Base-by-base conservation (phyloP, 2,113 vertebrate species). In the Atlantisia rogersi region DNA sequence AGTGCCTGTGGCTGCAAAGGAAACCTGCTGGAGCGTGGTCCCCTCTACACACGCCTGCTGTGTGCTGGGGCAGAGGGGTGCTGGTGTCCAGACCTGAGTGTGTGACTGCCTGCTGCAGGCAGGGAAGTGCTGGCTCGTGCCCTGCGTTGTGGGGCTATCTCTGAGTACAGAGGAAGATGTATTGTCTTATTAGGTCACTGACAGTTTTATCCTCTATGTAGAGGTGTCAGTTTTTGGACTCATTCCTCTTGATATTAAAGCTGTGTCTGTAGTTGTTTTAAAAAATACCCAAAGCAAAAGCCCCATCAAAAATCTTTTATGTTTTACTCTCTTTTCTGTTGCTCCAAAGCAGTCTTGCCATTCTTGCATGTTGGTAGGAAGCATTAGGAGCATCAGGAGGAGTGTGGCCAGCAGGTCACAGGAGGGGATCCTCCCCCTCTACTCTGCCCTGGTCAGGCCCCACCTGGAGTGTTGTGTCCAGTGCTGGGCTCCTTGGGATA, bases 51-150 rank as follows among this genome's bases (percentile, higher is more conserved):
- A 7, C 3, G 1, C 29, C 12, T 11, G 53, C 42, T 0, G 0
- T 18, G 5, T 31, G 29, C 70, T 0, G 0, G 4, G 28, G n/a
- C 19, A 73, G 21, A 37, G 28, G 68, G 15, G 60, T 19, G 18
- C 53, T n/a, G 0, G 2, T 3, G 0, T 10, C 65, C n/a, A 9
- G 37, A 22, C 10, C 35, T 0, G 0, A 22, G 15, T 5, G 42
- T 1, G 3, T 32, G 18, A 5, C 11, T 5, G 12, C 82, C 7
- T 48, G 28, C 46, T 1, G 6, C 44, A 50, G 79, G 32, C 40
- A 37, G 63, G 14, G 35, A 52, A 44, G 8, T 48, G 46, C 52
- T 50, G 60, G 31, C 56, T 74, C 0, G 0, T 63, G 31, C 37
- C 31, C 40, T 67, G 37, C 3, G 0, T 42, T 46, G n/a, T 2